Evolutionary conservation across 1,140 invertebrate species (phyloP).

Genomic region (Melipona quadrifasciata): DNA sequence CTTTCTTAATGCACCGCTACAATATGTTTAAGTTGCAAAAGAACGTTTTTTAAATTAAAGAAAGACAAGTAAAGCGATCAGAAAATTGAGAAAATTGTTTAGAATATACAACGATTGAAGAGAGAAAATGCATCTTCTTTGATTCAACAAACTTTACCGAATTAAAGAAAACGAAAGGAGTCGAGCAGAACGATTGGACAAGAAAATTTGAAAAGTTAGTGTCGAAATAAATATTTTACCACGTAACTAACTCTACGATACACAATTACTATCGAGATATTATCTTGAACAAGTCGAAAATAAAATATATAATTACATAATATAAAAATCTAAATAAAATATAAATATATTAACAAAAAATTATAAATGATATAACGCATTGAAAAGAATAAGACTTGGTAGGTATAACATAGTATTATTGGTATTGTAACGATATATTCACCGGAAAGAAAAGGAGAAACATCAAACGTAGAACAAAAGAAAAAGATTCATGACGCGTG

Average conservation of each 20-base stretch:
- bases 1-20: conserved; percentile 38
- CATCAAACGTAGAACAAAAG: neutral
- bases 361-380: neutral
- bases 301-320: no score
- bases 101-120: neutral
- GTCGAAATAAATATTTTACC: neutral
- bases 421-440: neutral
- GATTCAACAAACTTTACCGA: no score
- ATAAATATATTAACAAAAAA: neutral
- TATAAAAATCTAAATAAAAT: neutral
- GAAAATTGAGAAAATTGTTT: neutral
- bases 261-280: neutral
- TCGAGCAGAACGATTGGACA: no score
- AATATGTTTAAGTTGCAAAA: neutral
- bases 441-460: neutral
- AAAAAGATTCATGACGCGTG: conserved; percentile 29
- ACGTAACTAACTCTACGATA: neutral
- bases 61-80: neutral
- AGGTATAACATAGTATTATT: neutral
- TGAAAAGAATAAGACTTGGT: neutral
- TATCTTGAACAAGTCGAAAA: neutral
- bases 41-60: neutral
- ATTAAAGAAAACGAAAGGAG: neutral
- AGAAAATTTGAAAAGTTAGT: no score
- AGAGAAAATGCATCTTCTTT: neutral